Evolutionary conservation across 2,797 vertebrate species (phyloP), one percentile per base, ranked within the genome.

Genomic region (Myotis daubentonii): DNA sequence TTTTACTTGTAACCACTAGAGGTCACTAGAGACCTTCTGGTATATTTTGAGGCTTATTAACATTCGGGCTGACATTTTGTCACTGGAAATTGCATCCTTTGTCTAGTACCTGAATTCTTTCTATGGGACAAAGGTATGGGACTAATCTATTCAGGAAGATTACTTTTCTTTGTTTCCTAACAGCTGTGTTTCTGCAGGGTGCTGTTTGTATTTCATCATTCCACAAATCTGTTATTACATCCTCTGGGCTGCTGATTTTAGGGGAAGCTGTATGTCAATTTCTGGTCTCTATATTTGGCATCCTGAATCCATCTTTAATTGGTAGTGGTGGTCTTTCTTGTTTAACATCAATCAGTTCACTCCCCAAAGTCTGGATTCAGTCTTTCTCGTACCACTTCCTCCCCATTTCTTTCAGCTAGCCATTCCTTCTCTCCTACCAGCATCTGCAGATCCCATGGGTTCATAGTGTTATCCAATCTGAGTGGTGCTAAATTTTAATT

Each of bases 1-100:
- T 96, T 94, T 91, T 79, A 90, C 9, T 74, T 80, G 16, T 87
- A 25, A 87, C 95, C 97, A 94, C 97, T 95, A 87, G 97, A 94
- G 97, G 97, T 79, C 97, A 94, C 60, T 47, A 95, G 96, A 94
- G 97, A 84, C 55, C 93, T 66, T 83, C 85, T 88, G 87, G 68
- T 93, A 17, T 75, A 51, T 36, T 96, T 85, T 72, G 74, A 94
- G 72, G 57, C 71, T 10, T 8, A 2, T 16, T 60, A 65, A 72
- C 30, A 38, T 38, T 17, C 87, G 89, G 65, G 75, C 70, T 93
- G 92, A 89, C 49, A 68, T 89, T 68, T 60, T 74, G 84, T 94
- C 55, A 1, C 53, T 89, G 92, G 70, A 93, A 95, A 85, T n/a
- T 62, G 25, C 51, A 62, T 89, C 65, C 81, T 92, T 81, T 92